Conservation (phyloP, 2,113 vertebrate genomes). For the Brachirus orientalis region DNA sequence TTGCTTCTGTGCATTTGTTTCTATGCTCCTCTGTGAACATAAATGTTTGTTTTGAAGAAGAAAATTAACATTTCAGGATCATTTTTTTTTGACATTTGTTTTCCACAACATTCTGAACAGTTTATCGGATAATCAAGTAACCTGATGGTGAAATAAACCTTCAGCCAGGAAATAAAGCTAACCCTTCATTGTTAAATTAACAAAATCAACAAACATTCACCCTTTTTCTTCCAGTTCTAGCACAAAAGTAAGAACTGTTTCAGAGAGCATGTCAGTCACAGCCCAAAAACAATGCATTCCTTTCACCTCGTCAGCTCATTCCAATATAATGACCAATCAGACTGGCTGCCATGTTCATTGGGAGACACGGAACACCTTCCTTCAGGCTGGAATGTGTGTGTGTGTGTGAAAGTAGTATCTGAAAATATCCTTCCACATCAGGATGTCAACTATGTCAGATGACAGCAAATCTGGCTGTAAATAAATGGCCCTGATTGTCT, state of each 20-base stretch:
- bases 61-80: no score
- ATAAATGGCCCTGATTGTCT: conserved; percentile 78
- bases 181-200: no score
- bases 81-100: no score
- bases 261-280: not conserved
- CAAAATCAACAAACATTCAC: no score
- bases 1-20: no score
- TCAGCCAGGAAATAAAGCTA: no score
- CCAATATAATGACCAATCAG: conserved; percentile 28
- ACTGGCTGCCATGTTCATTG: conserved; percentile 1
- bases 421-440: conserved; percentile 63
- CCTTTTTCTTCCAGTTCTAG: no score
- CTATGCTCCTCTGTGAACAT: not conserved
- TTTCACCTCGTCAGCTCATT: conserved; percentile 29
- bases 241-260: not conserved
- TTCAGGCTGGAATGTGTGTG: conserved; percentile 49
- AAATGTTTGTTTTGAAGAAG: not conserved
- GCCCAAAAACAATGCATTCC: conserved; percentile 10
- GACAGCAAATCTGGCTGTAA: conserved; percentile 69
- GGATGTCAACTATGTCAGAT: conserved; percentile 71
- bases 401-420: conserved; percentile 45
- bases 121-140: no score
- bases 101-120: no score
- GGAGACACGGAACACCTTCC: conserved; percentile 59
- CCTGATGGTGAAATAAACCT: no score